phyloP scores from a whole-genome alignment of 2,113 vertebrate species.

The Bufo gargarizans region DNA sequence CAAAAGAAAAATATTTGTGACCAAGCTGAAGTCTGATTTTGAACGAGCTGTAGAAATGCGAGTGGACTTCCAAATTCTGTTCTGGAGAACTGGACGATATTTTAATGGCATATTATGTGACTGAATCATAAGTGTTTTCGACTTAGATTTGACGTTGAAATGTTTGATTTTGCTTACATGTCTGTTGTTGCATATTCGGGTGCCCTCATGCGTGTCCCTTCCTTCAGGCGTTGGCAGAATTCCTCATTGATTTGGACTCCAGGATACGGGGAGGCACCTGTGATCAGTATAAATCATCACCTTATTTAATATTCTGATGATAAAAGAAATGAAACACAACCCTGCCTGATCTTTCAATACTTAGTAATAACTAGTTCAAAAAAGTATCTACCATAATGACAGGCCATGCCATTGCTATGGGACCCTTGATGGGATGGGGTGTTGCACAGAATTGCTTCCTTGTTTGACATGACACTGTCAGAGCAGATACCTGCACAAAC shows the following conservation, averaged over 20 bases:
- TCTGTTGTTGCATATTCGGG: conserved; percentile 93
- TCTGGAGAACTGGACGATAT: background rate
- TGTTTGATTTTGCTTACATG: conserved; percentile 77
- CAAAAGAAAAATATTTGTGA: conserved; percentile 26
- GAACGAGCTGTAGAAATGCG: background rate
- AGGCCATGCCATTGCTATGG: too few species aligned
- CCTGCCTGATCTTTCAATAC: background rate
- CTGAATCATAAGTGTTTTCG: background rate
- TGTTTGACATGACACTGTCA: background rate
- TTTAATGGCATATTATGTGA: background rate
- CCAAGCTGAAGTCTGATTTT: background rate
- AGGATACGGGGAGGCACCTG: conserved; percentile 95
- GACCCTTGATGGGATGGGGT: too few species aligned
- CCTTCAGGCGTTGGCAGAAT: conserved; percentile 92
- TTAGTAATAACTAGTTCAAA: background rate
- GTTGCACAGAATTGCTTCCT: too few species aligned
- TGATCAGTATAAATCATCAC: background rate
- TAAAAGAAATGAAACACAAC: background rate
- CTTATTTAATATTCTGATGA: background rate
- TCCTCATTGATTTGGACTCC: conserved; percentile 97
- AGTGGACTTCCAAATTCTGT: background rate
- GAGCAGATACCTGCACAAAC: background rate
- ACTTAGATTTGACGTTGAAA: background rate
- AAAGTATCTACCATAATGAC: background rate
- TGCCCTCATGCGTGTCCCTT: conserved; percentile 92